These are phyloP conservation scores for Euclidia mi DNA, from an alignment of 2,888 invertebrate species.

Conservation along the genomic window DNA sequence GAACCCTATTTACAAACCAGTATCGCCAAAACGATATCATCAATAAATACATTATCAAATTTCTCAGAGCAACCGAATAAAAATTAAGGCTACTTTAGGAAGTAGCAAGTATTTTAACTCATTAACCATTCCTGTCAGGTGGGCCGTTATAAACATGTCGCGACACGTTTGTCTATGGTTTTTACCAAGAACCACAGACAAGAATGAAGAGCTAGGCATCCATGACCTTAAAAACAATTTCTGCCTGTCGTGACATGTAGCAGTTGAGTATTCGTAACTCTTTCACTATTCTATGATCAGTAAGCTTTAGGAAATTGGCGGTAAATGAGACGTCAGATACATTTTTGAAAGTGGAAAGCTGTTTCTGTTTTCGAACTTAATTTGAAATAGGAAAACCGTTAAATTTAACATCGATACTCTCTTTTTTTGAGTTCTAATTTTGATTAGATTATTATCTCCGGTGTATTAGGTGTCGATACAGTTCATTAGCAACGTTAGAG, in stretches of 20 bases:
- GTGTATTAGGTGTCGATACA: background rate
- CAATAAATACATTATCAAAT: constrained; percentile 16
- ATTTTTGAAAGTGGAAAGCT: too few species aligned
- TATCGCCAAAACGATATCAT: constrained; percentile 19
- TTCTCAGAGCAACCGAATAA: constrained; percentile 12
- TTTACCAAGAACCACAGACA: constrained; percentile 43
- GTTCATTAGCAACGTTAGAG: constrained; percentile 9
- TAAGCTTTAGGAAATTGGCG: too few species aligned
- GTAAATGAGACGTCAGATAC: too few species aligned
- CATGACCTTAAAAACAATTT: constrained; percentile 24
- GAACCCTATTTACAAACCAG: constrained; percentile 12
- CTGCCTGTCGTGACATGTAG: constrained; percentile 8
- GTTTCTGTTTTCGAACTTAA: too few species aligned
- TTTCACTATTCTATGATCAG: too few species aligned
- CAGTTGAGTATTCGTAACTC: too few species aligned
- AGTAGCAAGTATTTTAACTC: constrained; percentile 34
- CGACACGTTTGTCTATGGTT: constrained; percentile 44
- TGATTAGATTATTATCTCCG: background rate
- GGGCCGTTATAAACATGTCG: constrained; percentile 50
- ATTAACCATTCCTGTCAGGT: constrained; percentile 44
- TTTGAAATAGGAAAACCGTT: too few species aligned
- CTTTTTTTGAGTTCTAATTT: background rate
- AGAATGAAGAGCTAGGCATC: constrained; percentile 28
- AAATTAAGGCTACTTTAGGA: constrained; percentile 46
- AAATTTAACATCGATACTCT: too few species aligned